phyloP scores from a whole-genome alignment of 1,140 invertebrate species.

The Drosophila azteca region DNA sequence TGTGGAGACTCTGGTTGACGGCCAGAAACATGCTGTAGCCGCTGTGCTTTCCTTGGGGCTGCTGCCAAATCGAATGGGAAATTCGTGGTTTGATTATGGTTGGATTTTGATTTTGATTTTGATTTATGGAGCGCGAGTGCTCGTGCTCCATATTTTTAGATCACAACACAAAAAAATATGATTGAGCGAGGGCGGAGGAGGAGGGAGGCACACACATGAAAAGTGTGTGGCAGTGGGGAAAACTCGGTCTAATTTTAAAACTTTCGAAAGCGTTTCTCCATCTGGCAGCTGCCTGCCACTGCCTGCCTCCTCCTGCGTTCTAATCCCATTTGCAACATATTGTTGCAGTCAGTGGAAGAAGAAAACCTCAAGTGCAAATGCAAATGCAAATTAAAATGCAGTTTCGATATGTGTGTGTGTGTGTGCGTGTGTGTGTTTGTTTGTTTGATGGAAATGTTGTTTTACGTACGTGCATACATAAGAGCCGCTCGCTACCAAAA shows the following conservation, averaged over 20 bases:
- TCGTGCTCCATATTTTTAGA: conserved; percentile 56
- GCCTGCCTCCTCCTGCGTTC: no score
- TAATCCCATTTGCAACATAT: no score
- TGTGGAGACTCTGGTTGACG: conserved; percentile 74
- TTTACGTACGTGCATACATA: conserved; percentile 49
- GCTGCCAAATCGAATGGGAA: neutral
- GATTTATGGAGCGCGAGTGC: conserved; percentile 65
- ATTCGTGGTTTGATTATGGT: neutral
- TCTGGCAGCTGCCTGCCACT: no score
- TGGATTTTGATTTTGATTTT: conserved; percentile 21
- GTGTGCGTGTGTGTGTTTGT: neutral
- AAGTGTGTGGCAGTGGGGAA: no score
- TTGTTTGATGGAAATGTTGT: conserved; percentile 13
- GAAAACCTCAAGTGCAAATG: neutral
- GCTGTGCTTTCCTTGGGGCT: neutral
- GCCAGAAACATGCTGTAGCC: conserved; percentile 71
- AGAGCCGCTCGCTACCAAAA: conserved; percentile 16
- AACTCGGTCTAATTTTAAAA: no score
- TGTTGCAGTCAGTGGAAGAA: no score
- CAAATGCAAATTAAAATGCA: neutral
- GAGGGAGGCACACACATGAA: neutral
- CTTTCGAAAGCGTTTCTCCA: neutral
- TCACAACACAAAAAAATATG: conserved; percentile 2
- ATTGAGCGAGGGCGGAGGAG: no score
- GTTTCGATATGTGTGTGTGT: conserved; percentile 1